phyloP scores from a whole-genome alignment of 2,113 vertebrate species.

The Triplophysa dalaica region DNA sequence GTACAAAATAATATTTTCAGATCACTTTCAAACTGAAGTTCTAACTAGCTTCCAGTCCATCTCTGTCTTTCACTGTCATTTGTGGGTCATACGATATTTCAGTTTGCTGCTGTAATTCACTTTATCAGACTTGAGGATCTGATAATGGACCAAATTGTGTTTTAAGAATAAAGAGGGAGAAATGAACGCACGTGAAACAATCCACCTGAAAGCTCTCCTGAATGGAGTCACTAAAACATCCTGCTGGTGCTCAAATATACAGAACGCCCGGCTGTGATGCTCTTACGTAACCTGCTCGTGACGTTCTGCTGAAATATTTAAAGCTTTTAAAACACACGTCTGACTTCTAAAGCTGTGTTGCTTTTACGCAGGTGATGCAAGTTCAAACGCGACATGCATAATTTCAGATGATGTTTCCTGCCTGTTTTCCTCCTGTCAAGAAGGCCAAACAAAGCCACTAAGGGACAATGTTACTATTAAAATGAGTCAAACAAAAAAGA shows the following conservation, averaged over 20 bases:
- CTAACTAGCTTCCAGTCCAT: too few species aligned
- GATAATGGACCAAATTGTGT: conserved; percentile 17
- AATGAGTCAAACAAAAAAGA: too few species aligned
- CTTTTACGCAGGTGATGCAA: too few species aligned
- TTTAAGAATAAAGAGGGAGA: background rate
- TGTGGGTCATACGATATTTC: conserved; percentile 25
- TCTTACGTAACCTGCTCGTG: background rate
- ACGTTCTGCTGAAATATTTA: conserved; percentile 22
- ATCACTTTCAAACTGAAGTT: background rate
- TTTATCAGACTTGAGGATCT: conserved; percentile 12
- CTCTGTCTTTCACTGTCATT: background rate
- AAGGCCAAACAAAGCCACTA: too few species aligned
- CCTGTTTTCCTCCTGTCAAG: too few species aligned
- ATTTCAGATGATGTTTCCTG: too few species aligned
- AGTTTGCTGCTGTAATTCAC: conserved; percentile 6
- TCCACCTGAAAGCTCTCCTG: background rate
- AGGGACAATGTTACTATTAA: too few species aligned
- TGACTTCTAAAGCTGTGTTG: background rate
- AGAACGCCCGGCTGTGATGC: background rate
- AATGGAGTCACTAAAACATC: background rate
- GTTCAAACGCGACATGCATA: too few species aligned
- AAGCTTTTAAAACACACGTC: background rate
- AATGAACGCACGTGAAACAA: background rate
- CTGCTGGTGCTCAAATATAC: background rate
- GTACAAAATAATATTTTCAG: background rate